These are phyloP conservation scores for Tanytarsus gracilentus DNA, from an alignment of 2,888 invertebrate species.

Conservation along the genomic window DNA sequence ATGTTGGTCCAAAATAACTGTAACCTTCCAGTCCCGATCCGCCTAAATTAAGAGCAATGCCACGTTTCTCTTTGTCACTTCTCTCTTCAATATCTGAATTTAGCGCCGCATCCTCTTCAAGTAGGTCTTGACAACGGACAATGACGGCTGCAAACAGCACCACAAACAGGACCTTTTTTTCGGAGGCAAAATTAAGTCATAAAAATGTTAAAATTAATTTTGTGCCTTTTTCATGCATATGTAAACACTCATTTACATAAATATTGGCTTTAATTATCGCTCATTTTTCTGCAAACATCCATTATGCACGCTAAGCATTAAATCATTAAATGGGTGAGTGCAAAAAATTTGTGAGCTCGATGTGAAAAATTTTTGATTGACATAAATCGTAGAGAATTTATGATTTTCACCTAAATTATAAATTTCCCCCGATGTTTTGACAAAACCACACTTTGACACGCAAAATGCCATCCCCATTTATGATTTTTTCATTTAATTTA, in stretches of 20 bases:
- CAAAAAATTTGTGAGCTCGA: no score
- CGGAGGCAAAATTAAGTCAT: slow-evolving; percentile 13
- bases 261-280: slow-evolving; percentile 25
- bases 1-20: slow-evolving; percentile 9
- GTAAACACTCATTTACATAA: slow-evolving; percentile 8
- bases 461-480: no score
- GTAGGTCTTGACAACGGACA: slow-evolving; percentile 6
- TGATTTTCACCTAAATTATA: no score
- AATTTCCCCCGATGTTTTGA: no score
- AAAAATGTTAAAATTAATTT: slow-evolving; percentile 24
- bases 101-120: not conserved
- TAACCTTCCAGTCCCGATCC: slow-evolving; percentile 14
- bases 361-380: no score
- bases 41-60: slow-evolving; percentile 7
- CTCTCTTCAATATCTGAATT: not conserved
- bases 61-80: slow-evolving; percentile 14
- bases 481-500: no score
- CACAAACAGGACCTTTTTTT: slow-evolving; percentile 9
- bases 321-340: no score
- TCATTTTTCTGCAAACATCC: not conserved
- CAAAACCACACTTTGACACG: no score
- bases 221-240: slow-evolving; percentile 14
- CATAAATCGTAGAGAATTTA: no score
- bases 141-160: slow-evolving; percentile 11
- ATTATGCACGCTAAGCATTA: not conserved